A percentile compares a stretch with the other conserved stretches of the same genome.
Evolutionary conservation across 2,797 vertebrate genomes (phyloP).

Genomic region (Clarias fuscus): DNA sequence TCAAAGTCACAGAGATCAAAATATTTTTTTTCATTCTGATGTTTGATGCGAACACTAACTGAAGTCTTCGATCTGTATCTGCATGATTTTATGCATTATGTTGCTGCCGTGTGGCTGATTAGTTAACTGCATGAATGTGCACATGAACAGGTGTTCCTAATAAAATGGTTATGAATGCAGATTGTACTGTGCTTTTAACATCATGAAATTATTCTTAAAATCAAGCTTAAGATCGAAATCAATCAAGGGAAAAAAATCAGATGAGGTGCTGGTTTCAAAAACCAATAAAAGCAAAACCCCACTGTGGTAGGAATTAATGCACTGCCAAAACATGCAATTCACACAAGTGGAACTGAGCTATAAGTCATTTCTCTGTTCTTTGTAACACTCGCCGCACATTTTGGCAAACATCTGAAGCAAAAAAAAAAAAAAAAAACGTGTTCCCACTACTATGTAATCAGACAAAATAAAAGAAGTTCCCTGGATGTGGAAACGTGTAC

Average conservation of each 20-base stretch:
- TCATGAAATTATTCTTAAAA: neutral
- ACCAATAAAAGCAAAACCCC: conserved; percentile 33
- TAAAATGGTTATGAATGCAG: neutral
- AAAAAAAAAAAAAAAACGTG: conserved; percentile 56
- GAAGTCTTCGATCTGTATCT: neutral
- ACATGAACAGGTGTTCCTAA: neutral
- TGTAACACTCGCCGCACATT: conserved; percentile 43
- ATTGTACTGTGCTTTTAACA: neutral
- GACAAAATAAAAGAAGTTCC: conserved; percentile 80
- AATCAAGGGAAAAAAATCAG: conserved; percentile 1
- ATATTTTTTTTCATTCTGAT: neutral
- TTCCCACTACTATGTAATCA: conserved; percentile 84
- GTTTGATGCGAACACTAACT: no score
- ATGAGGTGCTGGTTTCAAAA: conserved; percentile 10
- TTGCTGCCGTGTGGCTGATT: neutral
- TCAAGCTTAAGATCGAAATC: conserved; percentile 36
- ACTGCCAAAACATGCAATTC: conserved; percentile 44
- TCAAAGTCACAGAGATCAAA: neutral
- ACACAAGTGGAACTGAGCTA: conserved; percentile 31
- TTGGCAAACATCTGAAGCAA: conserved; percentile 62
- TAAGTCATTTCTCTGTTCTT: conserved; percentile 46
- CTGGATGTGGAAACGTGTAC: conserved; percentile 74
- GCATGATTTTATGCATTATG: neutral
- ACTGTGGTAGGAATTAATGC: conserved; percentile 37
- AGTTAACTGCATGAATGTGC: neutral